Evolutionary conservation across 2,797 vertebrate species (phyloP), one percentile per base, ranked within the genome.

Genomic region (Orestias chungarensis): DNA sequence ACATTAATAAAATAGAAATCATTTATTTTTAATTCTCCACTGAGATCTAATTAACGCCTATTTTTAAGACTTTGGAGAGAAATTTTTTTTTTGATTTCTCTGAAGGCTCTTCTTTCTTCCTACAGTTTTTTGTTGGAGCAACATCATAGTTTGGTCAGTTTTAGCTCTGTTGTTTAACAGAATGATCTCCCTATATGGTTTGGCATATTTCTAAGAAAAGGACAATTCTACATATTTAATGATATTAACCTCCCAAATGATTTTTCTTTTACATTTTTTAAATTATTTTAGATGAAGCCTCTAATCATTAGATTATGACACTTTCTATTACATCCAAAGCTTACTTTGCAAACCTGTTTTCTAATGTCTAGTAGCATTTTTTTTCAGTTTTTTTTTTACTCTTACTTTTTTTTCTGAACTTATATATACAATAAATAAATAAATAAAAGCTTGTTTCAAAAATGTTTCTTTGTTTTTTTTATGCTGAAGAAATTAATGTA

Each of bases 11-110:
- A 93, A 89, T 85, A 93, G 91, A 94, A 95, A 95, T 95, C 94
- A 95, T 95, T 94, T 95, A 95, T 95, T 95, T 95, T 95, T 95
- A 94, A 95, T 95, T 94, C 90, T 87, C 88, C 79, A 86, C 93
- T 90, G 87, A 93, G 92, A 94, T 95, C 90, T 95, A 95, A 95
- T 95, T 95, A 95, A 92, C 3, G 80, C 85, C 94, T 95, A 95
- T 95, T 95, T 95, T 95, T 94, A 94, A 91, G 76, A 86, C 83
- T 68, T 70, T 55, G 50, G 33, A 3, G 12, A 57, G 82, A 88
- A 82, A 88, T 80, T 81, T 85, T 83, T 83, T 80, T 81, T 85
- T 83, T 83, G 86, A 92, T 88, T 88, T 91, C 89, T 90, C 87
- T 91, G 68, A 82, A 40, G 71, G 80, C 86, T 92, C 71, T 54